Evolutionary conservation across 2,888 invertebrate species (phyloP).

Genomic region (Oligia strigilis): DNA sequence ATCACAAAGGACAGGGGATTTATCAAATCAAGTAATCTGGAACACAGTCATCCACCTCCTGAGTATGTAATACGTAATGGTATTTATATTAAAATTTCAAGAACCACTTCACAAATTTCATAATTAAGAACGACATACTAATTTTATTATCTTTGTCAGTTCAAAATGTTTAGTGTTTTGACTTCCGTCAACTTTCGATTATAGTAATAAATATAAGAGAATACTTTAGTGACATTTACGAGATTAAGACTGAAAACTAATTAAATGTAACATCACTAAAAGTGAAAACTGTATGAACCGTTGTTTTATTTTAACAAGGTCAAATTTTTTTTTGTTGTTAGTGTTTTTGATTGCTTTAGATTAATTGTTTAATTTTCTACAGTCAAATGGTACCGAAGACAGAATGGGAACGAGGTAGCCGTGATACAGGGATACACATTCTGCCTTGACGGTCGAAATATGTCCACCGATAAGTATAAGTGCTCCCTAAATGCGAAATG

Average conservation of each 20-base stretch:
- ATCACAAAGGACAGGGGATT: constrained; percentile 9
- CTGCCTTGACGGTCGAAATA: constrained; percentile 35
- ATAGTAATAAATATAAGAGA: not conserved
- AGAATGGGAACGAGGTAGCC: constrained; percentile 66
- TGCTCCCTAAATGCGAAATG: constrained; percentile 22
- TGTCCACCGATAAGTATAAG: constrained; percentile 15
- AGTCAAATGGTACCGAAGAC: constrained; percentile 61
- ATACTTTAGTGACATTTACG: not conserved
- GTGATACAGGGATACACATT: constrained; percentile 72
- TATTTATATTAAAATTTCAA: constrained; percentile 16
- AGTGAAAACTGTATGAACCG: not conserved
- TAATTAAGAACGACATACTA: not conserved
- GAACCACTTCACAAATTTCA: not conserved
- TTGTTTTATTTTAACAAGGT: not conserved
- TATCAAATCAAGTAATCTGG: constrained; percentile 16
- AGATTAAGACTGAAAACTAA: not conserved
- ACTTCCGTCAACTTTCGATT: too few species aligned
- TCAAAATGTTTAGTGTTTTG: not conserved
- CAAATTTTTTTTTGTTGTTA: not conserved
- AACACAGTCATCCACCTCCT: constrained; percentile 22
- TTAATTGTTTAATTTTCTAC: constrained; percentile 8
- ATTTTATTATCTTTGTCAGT: not conserved
- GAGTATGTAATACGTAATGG: constrained; percentile 17
- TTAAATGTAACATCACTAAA: not conserved
- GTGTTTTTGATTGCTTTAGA: not conserved